These are phyloP conservation scores for Penaeus chinensis DNA, from an alignment of 1,140 invertebrate genomes.

Conservation along the genomic window DNA sequence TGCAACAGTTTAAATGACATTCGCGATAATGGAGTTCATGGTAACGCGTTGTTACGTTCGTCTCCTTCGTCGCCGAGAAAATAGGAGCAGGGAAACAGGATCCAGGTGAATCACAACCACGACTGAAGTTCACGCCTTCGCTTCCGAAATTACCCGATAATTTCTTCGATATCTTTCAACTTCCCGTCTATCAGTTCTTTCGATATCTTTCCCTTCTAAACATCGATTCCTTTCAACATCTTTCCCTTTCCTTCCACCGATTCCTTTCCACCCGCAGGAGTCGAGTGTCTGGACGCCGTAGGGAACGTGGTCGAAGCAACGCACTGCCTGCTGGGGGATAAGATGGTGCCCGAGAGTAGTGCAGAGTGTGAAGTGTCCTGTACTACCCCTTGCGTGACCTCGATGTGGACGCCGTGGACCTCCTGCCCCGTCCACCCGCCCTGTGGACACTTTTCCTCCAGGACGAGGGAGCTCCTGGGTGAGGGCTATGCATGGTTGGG, in stretches of 20 bases:
- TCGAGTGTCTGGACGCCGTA: slow-evolving; percentile 63
- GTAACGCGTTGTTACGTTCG: not conserved
- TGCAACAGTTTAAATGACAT: no score
- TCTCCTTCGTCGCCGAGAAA: not conserved
- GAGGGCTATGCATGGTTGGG: no score
- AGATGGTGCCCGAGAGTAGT: slow-evolving; percentile 60
- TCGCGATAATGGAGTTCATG: not conserved
- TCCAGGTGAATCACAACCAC: not conserved
- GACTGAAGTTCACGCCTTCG: not conserved
- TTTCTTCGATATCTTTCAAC: no score
- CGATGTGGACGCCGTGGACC: slow-evolving; percentile 43
- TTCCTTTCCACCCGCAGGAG: slow-evolving; percentile 57
- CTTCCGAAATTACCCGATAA: not conserved
- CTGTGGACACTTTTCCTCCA: slow-evolving; percentile 36
- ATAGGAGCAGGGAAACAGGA: not conserved
- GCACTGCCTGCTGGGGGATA: slow-evolving; percentile 60
- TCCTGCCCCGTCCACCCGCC: slow-evolving; percentile 41
- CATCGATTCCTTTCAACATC: no score
- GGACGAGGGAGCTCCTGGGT: slow-evolving; percentile 43
- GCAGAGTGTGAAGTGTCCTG: slow-evolving; percentile 67
- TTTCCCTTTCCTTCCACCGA: not conserved
- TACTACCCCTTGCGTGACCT: slow-evolving; percentile 64
- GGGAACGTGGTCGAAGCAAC: slow-evolving; percentile 63
- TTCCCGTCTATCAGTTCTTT: no score
- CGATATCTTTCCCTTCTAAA: no score